Evolutionary conservation across 2,797 vertebrate species (phyloP).

Genomic region (Taenioides sp.): DNA sequence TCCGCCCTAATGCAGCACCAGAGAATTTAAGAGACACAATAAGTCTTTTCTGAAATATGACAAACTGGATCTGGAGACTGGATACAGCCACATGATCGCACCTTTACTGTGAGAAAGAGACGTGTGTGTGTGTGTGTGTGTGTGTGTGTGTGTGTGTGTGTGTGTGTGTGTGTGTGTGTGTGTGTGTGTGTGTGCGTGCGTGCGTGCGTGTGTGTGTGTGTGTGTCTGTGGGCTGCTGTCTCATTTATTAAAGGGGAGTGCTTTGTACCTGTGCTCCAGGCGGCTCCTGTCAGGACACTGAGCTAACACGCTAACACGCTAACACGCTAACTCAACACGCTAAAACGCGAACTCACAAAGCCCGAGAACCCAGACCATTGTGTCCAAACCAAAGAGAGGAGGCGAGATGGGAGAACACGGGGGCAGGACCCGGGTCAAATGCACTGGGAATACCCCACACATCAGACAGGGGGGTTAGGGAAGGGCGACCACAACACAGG

Average conservation of each 20-base stretch:
- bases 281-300: conserved; percentile 29
- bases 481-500: not conserved
- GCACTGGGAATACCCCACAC: conserved; percentile 45
- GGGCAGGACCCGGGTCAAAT: conserved; percentile 49
- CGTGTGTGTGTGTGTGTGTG: too few species aligned
- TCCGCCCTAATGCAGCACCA: too few species aligned
- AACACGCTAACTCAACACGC: conserved; percentile 1
- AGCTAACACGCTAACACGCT: conserved; percentile 33
- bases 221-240: not conserved
- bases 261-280: conserved; percentile 32
- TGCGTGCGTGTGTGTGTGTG: too few species aligned
- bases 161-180: too few species aligned
- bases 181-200: too few species aligned
- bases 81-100: too few species aligned
- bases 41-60: too few species aligned
- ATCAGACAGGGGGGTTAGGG: conserved; percentile 17
- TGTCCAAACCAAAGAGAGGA: conserved; percentile 34
- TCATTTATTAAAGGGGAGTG: conserved; percentile 44
- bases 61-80: too few species aligned
- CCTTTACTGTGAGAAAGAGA: too few species aligned
- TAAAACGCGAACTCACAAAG: conserved; percentile 50
- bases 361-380: conserved; percentile 26
- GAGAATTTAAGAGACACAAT: too few species aligned
- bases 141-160: too few species aligned
- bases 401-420: conserved; percentile 31